A percentile compares a stretch with the other conserved stretches of the same genome.
These are phyloP conservation scores for Sebastes minor DNA, from an alignment of 2,797 vertebrate genomes.

Conservation along the genomic window DNA sequence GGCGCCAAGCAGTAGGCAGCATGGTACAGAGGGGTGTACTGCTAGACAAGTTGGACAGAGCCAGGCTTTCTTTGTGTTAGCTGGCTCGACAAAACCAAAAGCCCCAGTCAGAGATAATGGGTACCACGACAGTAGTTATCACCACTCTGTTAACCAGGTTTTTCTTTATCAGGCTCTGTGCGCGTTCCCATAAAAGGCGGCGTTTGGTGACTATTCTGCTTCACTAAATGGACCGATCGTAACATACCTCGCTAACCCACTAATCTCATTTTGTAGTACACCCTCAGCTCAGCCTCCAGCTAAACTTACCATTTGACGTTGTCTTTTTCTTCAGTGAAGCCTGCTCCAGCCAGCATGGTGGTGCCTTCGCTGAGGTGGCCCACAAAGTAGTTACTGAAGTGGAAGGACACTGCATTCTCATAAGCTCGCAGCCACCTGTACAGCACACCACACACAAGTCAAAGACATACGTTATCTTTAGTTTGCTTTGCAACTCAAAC, in stretches of 20 bases:
- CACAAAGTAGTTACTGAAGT: constrained; percentile 97
- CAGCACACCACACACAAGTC: constrained; percentile 20
- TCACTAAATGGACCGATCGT: too few relatives aligned
- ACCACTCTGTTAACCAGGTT: too few relatives aligned
- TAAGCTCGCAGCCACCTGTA: constrained; percentile 92
- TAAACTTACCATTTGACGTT: constrained; percentile 81
- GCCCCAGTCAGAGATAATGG: too few relatives aligned
- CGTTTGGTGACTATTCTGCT: too few relatives aligned
- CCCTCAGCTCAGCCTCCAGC: background rate
- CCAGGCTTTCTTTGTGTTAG: background rate
- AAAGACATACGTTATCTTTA: background rate
- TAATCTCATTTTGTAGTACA: background rate
- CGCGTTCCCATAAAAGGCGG: too few relatives aligned
- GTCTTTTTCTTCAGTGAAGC: constrained; percentile 88
- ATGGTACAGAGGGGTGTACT: background rate
- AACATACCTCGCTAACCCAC: background rate
- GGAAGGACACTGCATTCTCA: constrained; percentile 93
- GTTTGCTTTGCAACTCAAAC: background rate
- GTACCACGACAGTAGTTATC: too few relatives aligned
- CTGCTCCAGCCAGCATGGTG: constrained; percentile 85
- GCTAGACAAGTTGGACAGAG: background rate
- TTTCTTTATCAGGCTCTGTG: too few relatives aligned
- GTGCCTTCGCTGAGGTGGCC: constrained; percentile 92
- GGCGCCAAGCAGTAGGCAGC: background rate
- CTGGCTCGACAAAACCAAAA: background rate